Conservation (phyloP, 2,797 vertebrate species). For the Schizothorax lantsangensis region DNA sequence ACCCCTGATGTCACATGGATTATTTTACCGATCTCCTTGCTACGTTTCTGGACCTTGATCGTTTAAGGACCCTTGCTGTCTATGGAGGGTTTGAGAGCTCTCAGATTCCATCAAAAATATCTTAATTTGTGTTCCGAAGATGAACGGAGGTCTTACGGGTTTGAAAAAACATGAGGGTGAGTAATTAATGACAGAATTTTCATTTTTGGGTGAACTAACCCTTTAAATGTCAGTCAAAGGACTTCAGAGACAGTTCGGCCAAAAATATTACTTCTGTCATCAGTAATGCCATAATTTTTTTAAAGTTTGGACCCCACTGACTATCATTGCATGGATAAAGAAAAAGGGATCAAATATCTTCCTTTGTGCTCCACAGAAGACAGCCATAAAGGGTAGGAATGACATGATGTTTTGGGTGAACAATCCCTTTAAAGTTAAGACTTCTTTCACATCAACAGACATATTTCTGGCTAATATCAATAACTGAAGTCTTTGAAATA, state of each 20-base stretch:
- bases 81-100: too few relatives aligned
- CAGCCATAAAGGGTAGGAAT: not conserved
- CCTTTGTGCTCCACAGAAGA: not conserved
- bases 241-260: not conserved
- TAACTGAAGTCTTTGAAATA: constrained; percentile 2
- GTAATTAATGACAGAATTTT: too few relatives aligned
- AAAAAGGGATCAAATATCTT: not conserved
- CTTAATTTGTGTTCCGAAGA: too few relatives aligned
- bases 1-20: too few relatives aligned
- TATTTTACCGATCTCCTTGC: too few relatives aligned
- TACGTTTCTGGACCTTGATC: too few relatives aligned
- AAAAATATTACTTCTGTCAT: not conserved
- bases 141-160: too few relatives aligned
- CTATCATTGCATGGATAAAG: not conserved
- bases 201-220: too few relatives aligned
- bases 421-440: not conserved
- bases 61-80: too few relatives aligned
- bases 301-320: not conserved
- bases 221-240: not conserved
- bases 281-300: not conserved
- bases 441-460: not conserved
- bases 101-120: too few relatives aligned
- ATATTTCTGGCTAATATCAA: constrained; percentile 11
- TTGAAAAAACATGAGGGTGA: too few relatives aligned
- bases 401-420: not conserved